These are phyloP conservation scores for Echinops telfairi DNA, from an alignment of 2,113 vertebrate species.

Conservation along the genomic window DNA sequence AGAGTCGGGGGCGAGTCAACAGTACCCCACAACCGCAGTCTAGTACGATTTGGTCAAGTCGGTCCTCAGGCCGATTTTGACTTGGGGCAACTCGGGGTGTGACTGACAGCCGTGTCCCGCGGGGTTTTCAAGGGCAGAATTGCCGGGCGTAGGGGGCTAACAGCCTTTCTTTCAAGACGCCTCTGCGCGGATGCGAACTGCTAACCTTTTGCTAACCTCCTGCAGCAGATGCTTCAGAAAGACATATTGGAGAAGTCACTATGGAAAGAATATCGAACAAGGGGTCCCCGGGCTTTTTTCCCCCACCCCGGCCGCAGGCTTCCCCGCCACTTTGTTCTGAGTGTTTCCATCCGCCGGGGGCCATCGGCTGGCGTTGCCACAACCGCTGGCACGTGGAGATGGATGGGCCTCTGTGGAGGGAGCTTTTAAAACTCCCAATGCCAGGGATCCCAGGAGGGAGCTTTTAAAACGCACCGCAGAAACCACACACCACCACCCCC, in stretches of 20 bases:
- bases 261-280: not conserved
- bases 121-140: not conserved
- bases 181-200: not conserved
- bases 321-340: not conserved
- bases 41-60: too few relatives aligned
- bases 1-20: too few relatives aligned
- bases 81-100: too few relatives aligned
- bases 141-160: too few relatives aligned
- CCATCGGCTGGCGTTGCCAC: not conserved
- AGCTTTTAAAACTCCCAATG: conserved; percentile 18
- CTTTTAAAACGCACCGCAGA: conserved; percentile 5
- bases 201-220: not conserved
- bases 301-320: too few relatives aligned
- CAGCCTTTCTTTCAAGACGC: not conserved
- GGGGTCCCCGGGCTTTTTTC: too few relatives aligned
- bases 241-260: not conserved
- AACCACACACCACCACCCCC: not conserved
- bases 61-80: not conserved
- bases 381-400: not conserved
- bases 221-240: not conserved
- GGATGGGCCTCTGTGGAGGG: not conserved
- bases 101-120: too few relatives aligned
- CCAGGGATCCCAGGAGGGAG: not conserved
- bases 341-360: not conserved
- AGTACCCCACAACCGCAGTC: too few relatives aligned